Evolutionary conservation across 2,113 vertebrate genomes (phyloP), one percentile per base, ranked within the genome.

Genomic region (Bujurquina vittata): DNA sequence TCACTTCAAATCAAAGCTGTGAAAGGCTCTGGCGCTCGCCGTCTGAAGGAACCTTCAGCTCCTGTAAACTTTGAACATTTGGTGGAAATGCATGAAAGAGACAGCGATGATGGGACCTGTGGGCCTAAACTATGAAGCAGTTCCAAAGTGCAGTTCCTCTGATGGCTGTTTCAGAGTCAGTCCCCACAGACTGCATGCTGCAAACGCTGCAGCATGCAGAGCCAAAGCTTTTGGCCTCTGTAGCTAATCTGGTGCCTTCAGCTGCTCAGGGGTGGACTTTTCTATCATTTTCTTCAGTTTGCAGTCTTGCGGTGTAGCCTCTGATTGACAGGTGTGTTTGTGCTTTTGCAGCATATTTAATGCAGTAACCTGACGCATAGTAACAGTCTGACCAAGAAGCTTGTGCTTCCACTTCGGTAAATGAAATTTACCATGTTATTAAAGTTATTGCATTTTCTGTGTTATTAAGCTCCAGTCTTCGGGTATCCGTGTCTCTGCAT

Each of bases 301-400:
- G 43, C 65, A 72, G 65, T 69, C 5, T 12, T 69, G 15, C 26
- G 14, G 22, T 2, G 2, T 67, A 23, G 23, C 2, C 40, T 49
- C 63, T 20, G 40, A 69, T 4, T 69, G 40, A 49, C 15, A 29
- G 15, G 14, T 0, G 40, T 69, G 65, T 49, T 69, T 49, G 9
- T 49, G 43, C 3, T 18, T 29, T 10, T 31, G 63, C 4, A 46
- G 63, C 9, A 29, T 49, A 29, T 49, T 69, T 40, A 29, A 4
- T 29, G 15, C 65, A 49, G 4, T 49, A 0, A 46, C 49, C 43
- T 52, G 40, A 14, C 43, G 15, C 11, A 0, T 17, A 20, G 23
- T 20, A 20, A 29, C 49, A 20, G 49, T 18, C 18, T 1, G 18
- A 54, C 18, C 3, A 52, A 52, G 49, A 52, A 0, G 54, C 22